Evolutionary conservation across 2,113 vertebrate species (phyloP).

Genomic region (Castor canadensis): DNA sequence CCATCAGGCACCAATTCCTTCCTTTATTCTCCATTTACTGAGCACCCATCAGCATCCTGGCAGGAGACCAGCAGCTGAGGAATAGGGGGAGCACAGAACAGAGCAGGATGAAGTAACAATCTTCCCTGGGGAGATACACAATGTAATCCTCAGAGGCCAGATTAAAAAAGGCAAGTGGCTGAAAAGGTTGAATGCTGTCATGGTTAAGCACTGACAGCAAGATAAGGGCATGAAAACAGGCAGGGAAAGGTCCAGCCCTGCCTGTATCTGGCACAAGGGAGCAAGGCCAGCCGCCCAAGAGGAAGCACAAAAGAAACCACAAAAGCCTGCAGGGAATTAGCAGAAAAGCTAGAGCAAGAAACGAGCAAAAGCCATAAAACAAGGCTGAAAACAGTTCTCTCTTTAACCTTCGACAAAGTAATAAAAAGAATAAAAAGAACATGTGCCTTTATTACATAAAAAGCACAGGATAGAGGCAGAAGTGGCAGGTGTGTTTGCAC

Average conservation of each 20-base stretch:
- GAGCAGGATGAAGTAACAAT: background rate
- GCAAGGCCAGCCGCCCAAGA: background rate
- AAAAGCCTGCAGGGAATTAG: background rate
- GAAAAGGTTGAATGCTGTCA: background rate
- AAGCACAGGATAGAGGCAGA: background rate
- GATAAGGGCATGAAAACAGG: background rate
- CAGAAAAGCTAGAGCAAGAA: background rate
- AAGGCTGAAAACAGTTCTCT: background rate
- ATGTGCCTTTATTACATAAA: background rate
- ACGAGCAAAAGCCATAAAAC: background rate
- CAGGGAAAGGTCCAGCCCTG: background rate
- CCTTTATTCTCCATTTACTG: background rate
- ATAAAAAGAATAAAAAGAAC: background rate
- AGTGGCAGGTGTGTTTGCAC: background rate
- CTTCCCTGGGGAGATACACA: background rate
- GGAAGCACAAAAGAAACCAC: conserved; percentile 43
- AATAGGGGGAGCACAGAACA: background rate
- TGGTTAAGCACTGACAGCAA: background rate
- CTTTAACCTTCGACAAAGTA: background rate
- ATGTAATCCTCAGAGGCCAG: conserved; percentile 35
- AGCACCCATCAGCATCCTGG: conserved; percentile 39
- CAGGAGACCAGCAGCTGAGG: conserved; percentile 16
- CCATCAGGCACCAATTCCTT: background rate
- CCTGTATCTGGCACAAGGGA: background rate
- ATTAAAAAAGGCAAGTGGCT: conserved; percentile 27